Evolutionary conservation across 2,113 vertebrate species (phyloP).

Genomic region (Callionymus lyra): DNA sequence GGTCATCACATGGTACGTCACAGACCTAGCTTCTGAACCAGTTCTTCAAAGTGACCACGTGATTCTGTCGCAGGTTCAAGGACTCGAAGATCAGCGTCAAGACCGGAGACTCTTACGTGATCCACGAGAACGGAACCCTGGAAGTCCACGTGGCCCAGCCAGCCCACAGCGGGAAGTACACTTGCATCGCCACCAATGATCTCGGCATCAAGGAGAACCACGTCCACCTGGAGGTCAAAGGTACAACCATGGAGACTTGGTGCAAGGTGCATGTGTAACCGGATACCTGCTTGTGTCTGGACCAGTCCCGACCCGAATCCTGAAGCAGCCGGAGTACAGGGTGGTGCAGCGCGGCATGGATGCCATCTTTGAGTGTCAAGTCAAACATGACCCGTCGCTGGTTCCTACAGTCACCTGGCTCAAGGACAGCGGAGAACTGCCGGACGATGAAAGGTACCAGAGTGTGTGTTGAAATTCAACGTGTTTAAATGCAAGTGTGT

Average conservation of each 20-base stretch:
- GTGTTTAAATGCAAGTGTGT: too few relatives aligned
- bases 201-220: slow-evolving; percentile 84
- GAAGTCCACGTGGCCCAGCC: slow-evolving; percentile 83
- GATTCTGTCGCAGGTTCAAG: slow-evolving; percentile 75
- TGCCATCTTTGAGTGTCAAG: slow-evolving; percentile 82
- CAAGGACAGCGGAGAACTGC: slow-evolving; percentile 77
- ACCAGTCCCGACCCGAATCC: slow-evolving; percentile 86
- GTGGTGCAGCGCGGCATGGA: slow-evolving; percentile 75
- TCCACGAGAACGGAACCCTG: slow-evolving; percentile 85
- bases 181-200: slow-evolving; percentile 86
- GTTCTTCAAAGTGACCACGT: background rate
- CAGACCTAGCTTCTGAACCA: background rate
- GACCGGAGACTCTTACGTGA: slow-evolving; percentile 71
- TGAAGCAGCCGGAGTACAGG: slow-evolving; percentile 85
- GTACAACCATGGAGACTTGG: background rate
- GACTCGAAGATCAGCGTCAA: slow-evolving; percentile 76
- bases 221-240: slow-evolving; percentile 83
- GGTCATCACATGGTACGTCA: slow-evolving; percentile 80
- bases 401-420: slow-evolving; percentile 78
- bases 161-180: slow-evolving; percentile 78
- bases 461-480: too few relatives aligned
- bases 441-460: slow-evolving; percentile 75
- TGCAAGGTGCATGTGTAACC: too few relatives aligned
- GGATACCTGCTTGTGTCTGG: background rate
- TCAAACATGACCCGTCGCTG: slow-evolving; percentile 84